These are phyloP conservation scores for Parazoanthus atlanticus DNA, from an alignment of 92 coral and sea anemone species.

Conservation along the genomic window DNA sequence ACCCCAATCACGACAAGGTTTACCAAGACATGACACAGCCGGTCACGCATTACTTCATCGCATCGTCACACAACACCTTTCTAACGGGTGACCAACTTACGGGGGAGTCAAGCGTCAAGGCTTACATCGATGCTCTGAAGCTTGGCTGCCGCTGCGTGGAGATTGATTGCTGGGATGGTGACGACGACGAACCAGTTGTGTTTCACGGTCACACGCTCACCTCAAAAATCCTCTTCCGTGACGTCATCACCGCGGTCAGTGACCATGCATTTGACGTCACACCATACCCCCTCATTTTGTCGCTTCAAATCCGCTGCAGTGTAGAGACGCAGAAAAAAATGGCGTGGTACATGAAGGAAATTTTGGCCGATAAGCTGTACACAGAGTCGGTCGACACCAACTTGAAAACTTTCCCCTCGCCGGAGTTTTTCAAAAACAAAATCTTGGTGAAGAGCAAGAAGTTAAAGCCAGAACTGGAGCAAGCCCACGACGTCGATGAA, in stretches of 20 bases:
- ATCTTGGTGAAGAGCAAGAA: slow-evolving; percentile 64
- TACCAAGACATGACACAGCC: slow-evolving; percentile 82
- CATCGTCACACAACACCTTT: slow-evolving; percentile 84
- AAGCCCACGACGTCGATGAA: slow-evolving; percentile 52
- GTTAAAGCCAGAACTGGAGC: slow-evolving; percentile 55
- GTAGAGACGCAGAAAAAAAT: slow-evolving; percentile 68
- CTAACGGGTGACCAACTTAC: slow-evolving; percentile 66
- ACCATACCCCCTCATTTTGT: slow-evolving; percentile 71
- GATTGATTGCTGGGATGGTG: slow-evolving; percentile 82
- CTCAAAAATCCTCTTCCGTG: slow-evolving; percentile 72
- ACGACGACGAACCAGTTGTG: slow-evolving; percentile 67
- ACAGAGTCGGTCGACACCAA: slow-evolving; percentile 43
- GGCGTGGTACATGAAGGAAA: slow-evolving; percentile 55
- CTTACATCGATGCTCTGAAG: slow-evolving; percentile 60
- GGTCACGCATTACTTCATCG: slow-evolving; percentile 73
- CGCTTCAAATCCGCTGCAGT: slow-evolving; percentile 75
- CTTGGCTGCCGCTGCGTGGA: slow-evolving; percentile 82
- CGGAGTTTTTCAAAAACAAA: slow-evolving; percentile 72
- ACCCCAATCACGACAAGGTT: slow-evolving; percentile 58
- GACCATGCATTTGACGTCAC: slow-evolving; percentile 71
- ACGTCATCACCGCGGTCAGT: slow-evolving; percentile 58
- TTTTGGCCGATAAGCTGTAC: slow-evolving; percentile 60
- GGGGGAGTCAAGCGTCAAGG: slow-evolving; percentile 65
- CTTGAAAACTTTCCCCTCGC: slow-evolving; percentile 56
- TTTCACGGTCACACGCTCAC: slow-evolving; percentile 79